phyloP scores from a whole-genome alignment of 2,113 vertebrate genomes.

The Macquaria ambigua region DNA sequence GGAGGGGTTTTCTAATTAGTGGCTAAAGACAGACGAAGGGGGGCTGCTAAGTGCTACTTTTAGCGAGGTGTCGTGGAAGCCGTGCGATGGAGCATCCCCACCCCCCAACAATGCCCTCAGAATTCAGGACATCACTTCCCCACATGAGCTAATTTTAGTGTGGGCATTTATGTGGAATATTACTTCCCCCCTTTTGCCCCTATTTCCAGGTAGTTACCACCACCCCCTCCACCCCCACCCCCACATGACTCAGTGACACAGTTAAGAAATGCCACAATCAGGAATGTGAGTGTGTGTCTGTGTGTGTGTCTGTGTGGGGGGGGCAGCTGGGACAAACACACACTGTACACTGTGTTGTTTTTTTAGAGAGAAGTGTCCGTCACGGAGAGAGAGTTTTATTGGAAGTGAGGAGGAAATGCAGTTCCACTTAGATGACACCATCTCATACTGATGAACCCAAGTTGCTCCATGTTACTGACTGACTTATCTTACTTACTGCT shows the following conservation, averaged over 20 bases:
- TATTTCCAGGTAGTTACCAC: background rate
- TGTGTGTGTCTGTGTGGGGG: no score
- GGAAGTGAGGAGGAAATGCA: background rate
- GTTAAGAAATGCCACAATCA: constrained; percentile 61
- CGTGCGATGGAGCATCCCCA: background rate
- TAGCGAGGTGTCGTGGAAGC: constrained; percentile 39
- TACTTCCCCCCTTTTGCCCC: background rate
- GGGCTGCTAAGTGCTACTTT: constrained; percentile 60
- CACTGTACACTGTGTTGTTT: constrained; percentile 25
- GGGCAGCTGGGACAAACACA: constrained; percentile 75
- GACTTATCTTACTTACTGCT: no score
- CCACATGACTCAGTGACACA: constrained; percentile 46
- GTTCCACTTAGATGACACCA: background rate
- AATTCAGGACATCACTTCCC: constrained; percentile 44
- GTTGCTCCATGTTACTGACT: background rate
- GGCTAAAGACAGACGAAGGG: constrained; percentile 54
- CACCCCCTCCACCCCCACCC: background rate
- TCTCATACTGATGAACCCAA: background rate
- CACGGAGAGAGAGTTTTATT: background rate
- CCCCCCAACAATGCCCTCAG: constrained; percentile 12
- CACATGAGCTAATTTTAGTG: constrained; percentile 9
- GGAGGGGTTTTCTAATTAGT: constrained; percentile 64
- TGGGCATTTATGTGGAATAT: constrained; percentile 40
- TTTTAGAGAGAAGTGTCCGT: background rate
- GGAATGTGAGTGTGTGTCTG: constrained; percentile 58